phyloP scores from a whole-genome alignment of 2,888 invertebrate species.

The Epinotia bilunana region DNA sequence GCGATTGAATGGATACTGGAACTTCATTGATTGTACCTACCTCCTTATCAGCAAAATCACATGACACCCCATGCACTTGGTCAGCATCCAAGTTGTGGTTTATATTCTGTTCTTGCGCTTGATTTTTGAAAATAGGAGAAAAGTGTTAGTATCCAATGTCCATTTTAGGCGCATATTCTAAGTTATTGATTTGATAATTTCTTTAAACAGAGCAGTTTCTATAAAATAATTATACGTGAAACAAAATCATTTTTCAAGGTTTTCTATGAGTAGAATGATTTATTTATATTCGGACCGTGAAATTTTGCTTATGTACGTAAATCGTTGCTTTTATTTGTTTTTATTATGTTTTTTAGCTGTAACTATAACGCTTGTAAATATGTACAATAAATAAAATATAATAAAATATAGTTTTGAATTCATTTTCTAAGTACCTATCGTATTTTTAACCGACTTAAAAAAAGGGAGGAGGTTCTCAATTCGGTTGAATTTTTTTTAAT shows the following conservation, averaged over 20 bases:
- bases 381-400: conserved; percentile 72
- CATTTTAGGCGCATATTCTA: not conserved
- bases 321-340: conserved; percentile 42
- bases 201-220: not conserved
- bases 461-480: too few species aligned
- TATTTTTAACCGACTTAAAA: too few species aligned
- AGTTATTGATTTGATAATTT: not conserved
- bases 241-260: not conserved
- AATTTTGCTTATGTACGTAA: conserved; percentile 38
- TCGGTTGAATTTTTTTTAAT: too few species aligned
- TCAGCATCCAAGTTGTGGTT: too few species aligned
- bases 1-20: not conserved
- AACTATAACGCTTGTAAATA: conserved; percentile 78
- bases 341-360: conserved; percentile 59
- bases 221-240: not conserved
- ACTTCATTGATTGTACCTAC: too few species aligned
- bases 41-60: too few species aligned
- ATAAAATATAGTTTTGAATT: conserved; percentile 49
- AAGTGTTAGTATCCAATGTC: not conserved
- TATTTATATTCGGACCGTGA: conserved; percentile 22
- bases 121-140: too few species aligned
- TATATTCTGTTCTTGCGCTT: too few species aligned
- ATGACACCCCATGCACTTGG: too few species aligned
- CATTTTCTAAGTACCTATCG: not conserved
- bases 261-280: not conserved